Evolutionary conservation across 2,888 invertebrate genomes (phyloP), one percentile per base, ranked within the genome.

Genomic region (Neelides folsomi): DNA sequence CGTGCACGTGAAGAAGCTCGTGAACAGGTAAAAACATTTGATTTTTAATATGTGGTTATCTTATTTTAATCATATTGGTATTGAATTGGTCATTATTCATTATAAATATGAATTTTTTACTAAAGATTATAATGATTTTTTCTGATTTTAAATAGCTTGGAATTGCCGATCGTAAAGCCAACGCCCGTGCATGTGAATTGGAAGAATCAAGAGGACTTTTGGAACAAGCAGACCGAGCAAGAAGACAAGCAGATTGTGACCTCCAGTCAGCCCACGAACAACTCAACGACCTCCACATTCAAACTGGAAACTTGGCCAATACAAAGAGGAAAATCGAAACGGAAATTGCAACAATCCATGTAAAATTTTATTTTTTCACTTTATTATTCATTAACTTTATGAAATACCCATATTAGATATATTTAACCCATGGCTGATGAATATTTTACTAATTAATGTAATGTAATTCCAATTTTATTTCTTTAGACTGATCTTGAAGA

Each of bases 281-380:
- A 54, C 71, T 73, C 54, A 75, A 74, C 61, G 77, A 77, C 61
- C 68, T 76, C 13, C 68, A 70, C 53, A 71, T 71, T 53, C 71
- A 73, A 55, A 71, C 71, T 55, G 68, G 72, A 13, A 71, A 73
- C 54, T 65, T 76, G 44, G 66, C 68, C 36, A 70, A 72, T 51
- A 69, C 72, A 66, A 77, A 77, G 71, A 71, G 76, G 65, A 77
- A 78, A 66, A 66, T 77, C 57, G 77, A 77, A 66, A 70, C 71
- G 52, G 76, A 77, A 57, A 67, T 77, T 62, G 71, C 71, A 55
- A 74, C 76, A 42, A 69, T 77, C 66, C 74, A 74, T 63, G 73
- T 71, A 59, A 65, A 66, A 56, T 16, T 39, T 19, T 47, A 2
- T 15, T 15, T 19, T 9, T 16, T 13, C 13, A 35, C 15, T 40